Evolutionary conservation across 2,113 vertebrate species (phyloP), one percentile per base, ranked within the genome.

Genomic region (Istiophorus platypterus): DNA sequence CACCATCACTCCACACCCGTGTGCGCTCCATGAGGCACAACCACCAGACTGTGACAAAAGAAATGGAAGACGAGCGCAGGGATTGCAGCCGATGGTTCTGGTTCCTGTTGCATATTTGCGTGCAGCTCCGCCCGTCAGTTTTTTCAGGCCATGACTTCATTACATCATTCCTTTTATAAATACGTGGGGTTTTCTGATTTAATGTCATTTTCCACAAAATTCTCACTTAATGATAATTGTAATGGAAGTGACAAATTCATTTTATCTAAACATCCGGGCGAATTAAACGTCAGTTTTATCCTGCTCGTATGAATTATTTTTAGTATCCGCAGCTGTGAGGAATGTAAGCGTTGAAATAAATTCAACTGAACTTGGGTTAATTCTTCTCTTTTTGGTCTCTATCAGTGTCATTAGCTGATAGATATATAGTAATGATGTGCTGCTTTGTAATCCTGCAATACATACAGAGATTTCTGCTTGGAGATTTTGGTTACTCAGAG

Each of bases 141-240:
- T 82, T 14, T 10, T 11, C 12, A 27, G 62, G 22, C 9, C 13
- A 22, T 29, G 39, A 41, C 20, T 64, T 72, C 59, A 76, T 56
- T 74, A 56, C 65, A 61, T 80, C 34, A 61, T 70, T 83, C 11
- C 65, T 75, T 68, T 68, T 20, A n/a, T 76, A 27, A 79, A 66
- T 75, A 27, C 0, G 1, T 52, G 27, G 5, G 6, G 37, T 68
- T 47, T n/a, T 74, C 20, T 79, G 47, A 72, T 63, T 37, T 81
- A 69, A 72, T 75, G 45, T 41, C 9, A 63, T 73, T 78, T 86
- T 61, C 47, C 52, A 24, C 47, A 68, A 7, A 82, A 51, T 70
- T 79, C 24, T 79, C 49, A 8, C n/a, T 39, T 49, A 72, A 82
- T 81, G 45, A 52, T n/a, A 72, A 73, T 57, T 22, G 64, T 34